Evolutionary conservation across 30 jellyfish, hydroid and myxozoan species (phyloP), one percentile per base, ranked within the genome.

Genomic region (Pseudorhiza aurosa): DNA sequence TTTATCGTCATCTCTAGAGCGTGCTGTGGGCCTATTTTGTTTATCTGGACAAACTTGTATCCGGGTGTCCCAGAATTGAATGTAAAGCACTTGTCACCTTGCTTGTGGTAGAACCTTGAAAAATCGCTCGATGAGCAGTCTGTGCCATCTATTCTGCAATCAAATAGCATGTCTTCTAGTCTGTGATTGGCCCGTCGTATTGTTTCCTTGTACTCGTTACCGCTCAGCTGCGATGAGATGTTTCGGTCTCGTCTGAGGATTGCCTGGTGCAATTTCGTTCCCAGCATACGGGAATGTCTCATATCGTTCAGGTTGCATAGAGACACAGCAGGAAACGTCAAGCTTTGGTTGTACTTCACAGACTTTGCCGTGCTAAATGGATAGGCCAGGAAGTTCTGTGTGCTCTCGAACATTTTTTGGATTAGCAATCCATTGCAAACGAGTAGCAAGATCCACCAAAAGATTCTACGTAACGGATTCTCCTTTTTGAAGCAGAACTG

Each of bases 311-410:
- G 40, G 47, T 90, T 90, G 77, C 98, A 90, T 14, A 90, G 87
- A 8, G 98, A 90, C 8, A 90, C 96, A 42, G 98, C 98, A 10
- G 98, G 98, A 36, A 90, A 90, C 17, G 77, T 85, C 3, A 90
- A 28, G 29, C 63, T 68, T 17, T 77, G 31, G 14, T 59, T 58
- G 50, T 75, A 83, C 32, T 46, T 71, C 33, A 85, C 80, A 68
- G 88, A 85, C 37, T 55, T 78, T 10, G 90, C 77, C 15, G 98
- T 90, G 43, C 91, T 82, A 62, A 90, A 83, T 3, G 98, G 98
- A 50, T 71, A 85, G 29, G 50, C 80, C 33, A 90, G 45, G 36
- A 65, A 84, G 27, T 79, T 71, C 62, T 75, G 87, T 28, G 98
- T 90, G 56, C 98, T 90, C 53, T 83, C 97, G 33, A 80, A 82